phyloP scores from a whole-genome alignment of 2,113 vertebrate species.

The Dasyurus viverrinus region DNA sequence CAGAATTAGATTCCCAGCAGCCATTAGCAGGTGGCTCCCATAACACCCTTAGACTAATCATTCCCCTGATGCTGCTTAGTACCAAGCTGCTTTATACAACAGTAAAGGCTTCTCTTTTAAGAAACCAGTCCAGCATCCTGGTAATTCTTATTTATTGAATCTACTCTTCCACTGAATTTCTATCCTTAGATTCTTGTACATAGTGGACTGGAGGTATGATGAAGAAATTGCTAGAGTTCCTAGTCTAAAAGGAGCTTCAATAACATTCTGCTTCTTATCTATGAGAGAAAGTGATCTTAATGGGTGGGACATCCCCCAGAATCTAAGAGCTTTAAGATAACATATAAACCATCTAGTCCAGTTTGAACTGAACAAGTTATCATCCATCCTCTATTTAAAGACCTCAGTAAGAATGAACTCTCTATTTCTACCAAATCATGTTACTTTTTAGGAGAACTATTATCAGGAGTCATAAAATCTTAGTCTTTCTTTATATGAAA shows the following conservation, averaged over 20 bases:
- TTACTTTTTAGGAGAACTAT: neutral
- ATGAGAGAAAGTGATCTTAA: neutral
- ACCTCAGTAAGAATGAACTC: neutral
- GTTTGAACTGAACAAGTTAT: neutral
- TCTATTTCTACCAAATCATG: neutral
- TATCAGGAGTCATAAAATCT: neutral
- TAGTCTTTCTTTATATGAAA: neutral
- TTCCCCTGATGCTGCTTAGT: too few species aligned
- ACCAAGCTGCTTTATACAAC: too few species aligned
- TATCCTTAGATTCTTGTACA: neutral
- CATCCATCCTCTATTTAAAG: neutral
- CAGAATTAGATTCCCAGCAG: too few species aligned
- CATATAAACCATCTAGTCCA: neutral
- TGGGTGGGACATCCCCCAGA: neutral
- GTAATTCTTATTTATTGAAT: too few species aligned
- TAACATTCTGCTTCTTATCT: neutral
- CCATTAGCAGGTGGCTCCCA: too few species aligned
- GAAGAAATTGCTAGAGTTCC: neutral
- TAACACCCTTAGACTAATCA: too few species aligned
- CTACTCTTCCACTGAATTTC: too few species aligned
- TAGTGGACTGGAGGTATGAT: neutral
- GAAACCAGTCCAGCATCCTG: too few species aligned
- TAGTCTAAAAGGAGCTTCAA: neutral
- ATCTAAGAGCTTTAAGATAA: neutral
- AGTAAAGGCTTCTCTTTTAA: too few species aligned